Conservation (phyloP, 1,140 invertebrate species). For the Helicoverpa zea region DNA sequence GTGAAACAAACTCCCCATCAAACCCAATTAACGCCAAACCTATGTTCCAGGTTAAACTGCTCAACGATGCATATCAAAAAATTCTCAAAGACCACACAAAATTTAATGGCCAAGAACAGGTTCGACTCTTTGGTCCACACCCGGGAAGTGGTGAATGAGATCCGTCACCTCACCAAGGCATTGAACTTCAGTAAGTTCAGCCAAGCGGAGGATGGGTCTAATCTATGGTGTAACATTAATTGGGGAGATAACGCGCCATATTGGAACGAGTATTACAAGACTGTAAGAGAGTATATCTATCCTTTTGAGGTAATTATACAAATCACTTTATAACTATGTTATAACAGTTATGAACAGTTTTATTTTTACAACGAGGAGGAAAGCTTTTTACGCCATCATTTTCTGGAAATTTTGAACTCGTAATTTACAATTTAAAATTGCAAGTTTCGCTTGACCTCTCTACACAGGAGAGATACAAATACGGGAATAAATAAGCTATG, state of each 20-base stretch:
- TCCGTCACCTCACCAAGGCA: slow-evolving; percentile 72
- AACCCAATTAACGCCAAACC: neutral
- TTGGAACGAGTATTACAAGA: slow-evolving; percentile 82
- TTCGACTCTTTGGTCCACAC: slow-evolving; percentile 67
- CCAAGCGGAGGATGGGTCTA: slow-evolving; percentile 34
- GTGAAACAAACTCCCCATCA: no score
- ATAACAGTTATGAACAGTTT: no score
- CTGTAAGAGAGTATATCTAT: slow-evolving; percentile 77
- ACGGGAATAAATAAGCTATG: no score
- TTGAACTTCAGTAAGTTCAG: slow-evolving; percentile 71
- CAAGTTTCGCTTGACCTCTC: no score
- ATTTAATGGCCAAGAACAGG: slow-evolving; percentile 76
- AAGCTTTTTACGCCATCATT: no score
- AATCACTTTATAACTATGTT: neutral
- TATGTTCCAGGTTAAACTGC: slow-evolving; percentile 75
- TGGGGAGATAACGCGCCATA: slow-evolving; percentile 82
- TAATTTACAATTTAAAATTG: no score
- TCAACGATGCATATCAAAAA: slow-evolving; percentile 74
- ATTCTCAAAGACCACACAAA: slow-evolving; percentile 78
- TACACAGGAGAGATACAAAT: no score
- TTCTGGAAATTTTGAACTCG: no score
- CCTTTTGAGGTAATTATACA: slow-evolving; percentile 74
- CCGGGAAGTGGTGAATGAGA: slow-evolving; percentile 72
- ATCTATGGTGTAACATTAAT: slow-evolving; percentile 77
- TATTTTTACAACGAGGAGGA: no score